Evolutionary conservation across 2,113 vertebrate genomes (phyloP), one percentile per base, ranked within the genome.

Genomic region (Larimichthys polyactis): DNA sequence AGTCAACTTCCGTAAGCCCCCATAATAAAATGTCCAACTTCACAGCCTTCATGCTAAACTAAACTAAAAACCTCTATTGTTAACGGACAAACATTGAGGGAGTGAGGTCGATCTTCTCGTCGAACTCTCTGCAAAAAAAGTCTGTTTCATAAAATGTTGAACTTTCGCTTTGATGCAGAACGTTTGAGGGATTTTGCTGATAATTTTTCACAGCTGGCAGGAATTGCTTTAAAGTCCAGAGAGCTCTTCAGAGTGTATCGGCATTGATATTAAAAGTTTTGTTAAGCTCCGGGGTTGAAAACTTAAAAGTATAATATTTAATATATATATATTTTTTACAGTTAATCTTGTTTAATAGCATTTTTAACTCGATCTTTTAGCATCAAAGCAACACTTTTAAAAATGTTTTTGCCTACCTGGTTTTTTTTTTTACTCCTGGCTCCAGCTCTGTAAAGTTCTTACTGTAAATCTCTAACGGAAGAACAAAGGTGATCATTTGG

Each of bases 401-500:
- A 11, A 8, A 11, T 54, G 60, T 51, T 62, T 24, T 22, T 22
- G 12, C 32, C 36, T 16, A 15, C 19, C 24, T 44, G 12, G 17
- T 19, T 11, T 52, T 59, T 71, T 55, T 78, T 79, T n/a, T 71
- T 49, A 76, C 52, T 51, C 59, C 48, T 15, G 17, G 10, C 74
- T n/a, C 54, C 20, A 57, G n/a, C 40, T 64, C 60, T 14, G 55
- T 10, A 15, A 48, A 1, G n/a, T 59, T 68, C 20, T 5, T 19
- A 49, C 49, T 75, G 16, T 58, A 14, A 36, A 62, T 54, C 36
- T 52, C 60, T 49, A 81, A 44, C n/a, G 7, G 24, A 3, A 59
- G 40, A 78, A 75, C 22, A 76, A 65, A 84, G 69, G 67, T 74
- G 67, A 80, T 75, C 48, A 14, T 67, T 73, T 44, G 43, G 24